These are phyloP conservation scores for Harpalus rubripes DNA, from an alignment of 2,888 invertebrate genomes.

Conservation along the genomic window DNA sequence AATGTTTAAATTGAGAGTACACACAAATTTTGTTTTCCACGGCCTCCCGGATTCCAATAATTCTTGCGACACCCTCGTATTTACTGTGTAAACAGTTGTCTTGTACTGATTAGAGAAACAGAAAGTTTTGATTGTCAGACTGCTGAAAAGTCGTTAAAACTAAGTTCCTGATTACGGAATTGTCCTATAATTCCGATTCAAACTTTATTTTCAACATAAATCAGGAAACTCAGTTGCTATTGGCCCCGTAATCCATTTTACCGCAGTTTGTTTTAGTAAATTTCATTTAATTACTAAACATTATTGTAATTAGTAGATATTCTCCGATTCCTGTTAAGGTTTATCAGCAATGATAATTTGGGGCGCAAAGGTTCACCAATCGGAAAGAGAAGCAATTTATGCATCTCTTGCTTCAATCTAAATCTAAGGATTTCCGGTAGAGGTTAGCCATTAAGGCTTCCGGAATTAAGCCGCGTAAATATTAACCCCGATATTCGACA, in stretches of 20 bases:
- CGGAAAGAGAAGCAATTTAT: constrained; percentile 56
- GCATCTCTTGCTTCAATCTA: constrained; percentile 52
- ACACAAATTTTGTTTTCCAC: too few species aligned
- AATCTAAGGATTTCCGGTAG: constrained; percentile 59
- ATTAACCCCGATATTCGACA: constrained; percentile 41
- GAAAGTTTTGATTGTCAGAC: too few species aligned
- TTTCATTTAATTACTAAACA: constrained; percentile 20
- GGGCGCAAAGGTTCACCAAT: constrained; percentile 41
- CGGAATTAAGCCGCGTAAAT: constrained; percentile 58
- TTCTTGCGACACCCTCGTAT: too few species aligned
- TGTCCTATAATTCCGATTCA: too few species aligned
- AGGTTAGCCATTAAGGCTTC: constrained; percentile 53
- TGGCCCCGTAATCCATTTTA: neutral
- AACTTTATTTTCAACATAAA: too few species aligned
- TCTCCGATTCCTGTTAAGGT: constrained; percentile 4
- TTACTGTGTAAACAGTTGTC: too few species aligned
- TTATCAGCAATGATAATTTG: constrained; percentile 41
- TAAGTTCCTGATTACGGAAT: too few species aligned
- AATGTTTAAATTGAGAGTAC: too few species aligned
- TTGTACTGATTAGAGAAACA: too few species aligned
- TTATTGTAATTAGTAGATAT: constrained; percentile 36
- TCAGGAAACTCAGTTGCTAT: neutral
- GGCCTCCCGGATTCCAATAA: too few species aligned
- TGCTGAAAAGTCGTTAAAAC: too few species aligned
- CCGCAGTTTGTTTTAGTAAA: neutral